Base-by-base conservation (phyloP, 2,797 vertebrate species). In the Carduelis carduelis region DNA sequence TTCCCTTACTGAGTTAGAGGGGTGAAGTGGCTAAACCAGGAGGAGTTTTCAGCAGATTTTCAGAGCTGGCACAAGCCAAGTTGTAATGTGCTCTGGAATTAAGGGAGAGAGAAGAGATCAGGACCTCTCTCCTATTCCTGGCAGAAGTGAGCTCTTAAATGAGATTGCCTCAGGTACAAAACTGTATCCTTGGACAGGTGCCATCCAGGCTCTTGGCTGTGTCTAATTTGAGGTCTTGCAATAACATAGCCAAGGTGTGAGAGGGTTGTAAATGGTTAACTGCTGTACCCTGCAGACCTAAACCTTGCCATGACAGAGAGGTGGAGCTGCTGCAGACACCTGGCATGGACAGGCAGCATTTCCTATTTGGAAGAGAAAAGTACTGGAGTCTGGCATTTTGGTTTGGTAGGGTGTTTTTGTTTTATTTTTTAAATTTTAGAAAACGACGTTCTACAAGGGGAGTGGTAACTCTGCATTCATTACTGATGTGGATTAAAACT, bases 171-270 rank as follows among this genome's bases (percentile, higher is more conserved):
- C 23, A 30, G 12, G 17, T 80, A 46, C 10, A n/a, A 77, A 87
- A 59, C 44, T 70, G 52, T 46, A 43, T 88, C 53, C 43, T 71
- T 81, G 90, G 77, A 43, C 37, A 27, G 23, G 7, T 75, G 60
- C 85, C 88, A 56, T 28, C 12, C 41, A 70, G 64, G 52, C 63
- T 83, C 47, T 43, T 66, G 69, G 19, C 87, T 92, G 19, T 59
- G 32, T 71, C 75, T 95, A n/a, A 61, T 72, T 61, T 92, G 72
- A 83, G 87, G 87, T 87, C 76, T 74, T 91, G 65, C 32, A 60
- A 5, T 56, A 72, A 35, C 49, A 16, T 13, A 80, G 50, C 21
- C n/a, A n/a, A 81, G 63, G 71, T 79, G 47, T 82, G 49, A 93
- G 88, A 27, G 61, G 64, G 34, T 53, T 90, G 41, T 56, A 56